A percentile compares a stretch with the other conserved stretches of the same genome.
Conservation (phyloP, 1,140 invertebrate genomes). For the Apis dorsata region DNA sequence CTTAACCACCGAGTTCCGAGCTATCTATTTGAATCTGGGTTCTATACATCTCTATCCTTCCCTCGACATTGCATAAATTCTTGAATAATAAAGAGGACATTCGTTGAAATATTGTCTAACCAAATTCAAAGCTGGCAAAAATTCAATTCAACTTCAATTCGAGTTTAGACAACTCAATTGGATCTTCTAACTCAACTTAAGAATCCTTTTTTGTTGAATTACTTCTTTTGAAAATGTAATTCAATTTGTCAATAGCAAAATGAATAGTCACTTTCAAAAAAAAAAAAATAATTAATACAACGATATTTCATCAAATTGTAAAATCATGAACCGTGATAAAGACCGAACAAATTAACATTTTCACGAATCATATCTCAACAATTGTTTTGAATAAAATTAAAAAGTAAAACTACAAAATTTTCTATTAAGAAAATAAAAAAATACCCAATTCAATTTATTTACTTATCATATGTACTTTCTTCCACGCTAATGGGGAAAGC, state of each 20-base stretch:
- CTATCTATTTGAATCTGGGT: slow-evolving; percentile 18
- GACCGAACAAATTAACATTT: too few species aligned
- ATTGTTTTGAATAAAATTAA: too few species aligned
- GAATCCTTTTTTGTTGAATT: not conserved
- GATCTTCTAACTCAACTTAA: not conserved
- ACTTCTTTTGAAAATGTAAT: too few species aligned
- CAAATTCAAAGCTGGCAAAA: not conserved
- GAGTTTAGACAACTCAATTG: too few species aligned
- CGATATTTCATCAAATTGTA: too few species aligned
- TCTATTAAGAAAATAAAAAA: not conserved
- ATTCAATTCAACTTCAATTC: not conserved
- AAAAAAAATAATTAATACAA: too few species aligned
- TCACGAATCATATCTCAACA: too few species aligned
- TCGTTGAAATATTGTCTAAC: not conserved
- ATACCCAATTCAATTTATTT: not conserved
- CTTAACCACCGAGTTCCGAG: not conserved
- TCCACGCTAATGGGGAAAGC: not conserved
- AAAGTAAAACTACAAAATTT: too few species aligned
- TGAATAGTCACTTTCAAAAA: too few species aligned
- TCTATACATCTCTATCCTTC: not conserved
- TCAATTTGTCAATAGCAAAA: too few species aligned
- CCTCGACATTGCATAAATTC: slow-evolving; percentile 6
- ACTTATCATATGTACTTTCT: not conserved
- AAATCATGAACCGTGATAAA: too few species aligned
- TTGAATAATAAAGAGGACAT: not conserved